A percentile compares a stretch with the other conserved stretches of the same genome.
Evolutionary conservation across 2,888 invertebrate species (phyloP).

Genomic region (Apotomis betuletana): DNA sequence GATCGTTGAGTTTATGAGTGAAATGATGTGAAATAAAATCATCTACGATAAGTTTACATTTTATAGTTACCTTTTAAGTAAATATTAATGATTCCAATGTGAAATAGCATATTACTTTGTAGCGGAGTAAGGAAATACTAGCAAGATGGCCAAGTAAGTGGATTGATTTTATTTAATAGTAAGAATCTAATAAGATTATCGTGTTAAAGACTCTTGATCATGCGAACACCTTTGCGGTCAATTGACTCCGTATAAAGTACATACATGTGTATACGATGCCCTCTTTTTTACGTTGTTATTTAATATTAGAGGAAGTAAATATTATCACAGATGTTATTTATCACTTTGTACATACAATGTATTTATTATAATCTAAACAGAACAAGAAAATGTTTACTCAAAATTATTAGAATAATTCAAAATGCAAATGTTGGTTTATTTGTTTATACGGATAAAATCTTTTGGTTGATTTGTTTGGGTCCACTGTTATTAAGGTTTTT

Average conservation of each 20-base stretch:
- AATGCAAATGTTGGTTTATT: no score
- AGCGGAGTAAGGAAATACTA: constrained; percentile 45
- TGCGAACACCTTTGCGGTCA: constrained; percentile 18
- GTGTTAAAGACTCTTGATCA: not conserved
- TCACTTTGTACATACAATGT: not conserved
- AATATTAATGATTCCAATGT: constrained; percentile 52
- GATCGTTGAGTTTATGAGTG: constrained; percentile 45
- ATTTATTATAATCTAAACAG: constrained; percentile 7
- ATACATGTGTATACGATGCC: constrained; percentile 1
- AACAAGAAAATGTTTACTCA: not conserved
- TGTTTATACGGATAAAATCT: no score
- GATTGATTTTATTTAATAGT: constrained; percentile 43
- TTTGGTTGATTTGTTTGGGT: no score
- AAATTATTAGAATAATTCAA: no score
- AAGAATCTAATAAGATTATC: constrained; percentile 39
- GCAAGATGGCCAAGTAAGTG: constrained; percentile 78
- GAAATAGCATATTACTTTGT: constrained; percentile 49
- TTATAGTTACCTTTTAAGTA: constrained; percentile 37
- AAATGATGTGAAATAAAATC: constrained; percentile 53
- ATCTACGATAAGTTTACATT: constrained; percentile 50
- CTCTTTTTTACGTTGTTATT: not conserved
- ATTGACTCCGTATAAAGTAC: constrained; percentile 8
- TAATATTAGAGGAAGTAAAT: not conserved
- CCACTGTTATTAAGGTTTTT: no score
- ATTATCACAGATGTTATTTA: constrained; percentile 11